A percentile compares a stretch with the other conserved stretches of the same genome.
phyloP scores from a whole-genome alignment of 2,797 vertebrate genomes.

The Parauchenoglanis punctatus region DNA sequence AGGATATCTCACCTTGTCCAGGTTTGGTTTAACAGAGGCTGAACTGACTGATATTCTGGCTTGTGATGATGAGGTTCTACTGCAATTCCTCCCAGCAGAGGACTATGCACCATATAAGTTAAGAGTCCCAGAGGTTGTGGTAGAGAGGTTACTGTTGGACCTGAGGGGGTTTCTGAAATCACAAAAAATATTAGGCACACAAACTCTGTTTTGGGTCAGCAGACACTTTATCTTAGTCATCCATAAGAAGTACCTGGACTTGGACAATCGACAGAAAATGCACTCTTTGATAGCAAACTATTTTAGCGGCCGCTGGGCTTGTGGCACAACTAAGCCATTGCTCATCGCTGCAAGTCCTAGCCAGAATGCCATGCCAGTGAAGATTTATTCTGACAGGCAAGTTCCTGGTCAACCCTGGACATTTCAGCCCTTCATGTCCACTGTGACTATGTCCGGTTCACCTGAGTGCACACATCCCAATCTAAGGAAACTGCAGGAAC shows the following conservation, averaged over 20 bases:
- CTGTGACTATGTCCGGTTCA: constrained; percentile 11
- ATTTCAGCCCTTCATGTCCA: constrained; percentile 50
- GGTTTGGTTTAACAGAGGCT: constrained; percentile 72
- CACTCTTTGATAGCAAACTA: constrained; percentile 73
- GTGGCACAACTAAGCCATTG: constrained; percentile 63
- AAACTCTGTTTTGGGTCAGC: constrained; percentile 75
- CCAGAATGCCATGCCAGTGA: background rate
- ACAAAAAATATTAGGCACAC: constrained; percentile 60
- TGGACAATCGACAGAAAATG: constrained; percentile 51
- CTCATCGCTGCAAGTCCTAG: constrained; percentile 20
- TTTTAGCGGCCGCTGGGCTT: constrained; percentile 69
- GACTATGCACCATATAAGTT: constrained; percentile 38
- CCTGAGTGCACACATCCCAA: constrained; percentile 56
- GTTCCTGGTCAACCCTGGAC: constrained; percentile 69
- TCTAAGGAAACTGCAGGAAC: constrained; percentile 71
- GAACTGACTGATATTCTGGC: constrained; percentile 78
- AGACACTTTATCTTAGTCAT: constrained; percentile 76
- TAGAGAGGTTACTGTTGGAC: constrained; percentile 75
- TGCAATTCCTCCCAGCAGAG: constrained; percentile 42
- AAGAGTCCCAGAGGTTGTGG: constrained; percentile 67
- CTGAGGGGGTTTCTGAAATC: constrained; percentile 70
- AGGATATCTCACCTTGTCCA: constrained; percentile 73
- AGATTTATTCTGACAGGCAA: constrained; percentile 61
- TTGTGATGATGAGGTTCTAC: constrained; percentile 61
- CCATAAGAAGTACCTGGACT: constrained; percentile 67